These are phyloP conservation scores for Apis cerana DNA, from an alignment of 1,140 invertebrate species.

Conservation along the genomic window DNA sequence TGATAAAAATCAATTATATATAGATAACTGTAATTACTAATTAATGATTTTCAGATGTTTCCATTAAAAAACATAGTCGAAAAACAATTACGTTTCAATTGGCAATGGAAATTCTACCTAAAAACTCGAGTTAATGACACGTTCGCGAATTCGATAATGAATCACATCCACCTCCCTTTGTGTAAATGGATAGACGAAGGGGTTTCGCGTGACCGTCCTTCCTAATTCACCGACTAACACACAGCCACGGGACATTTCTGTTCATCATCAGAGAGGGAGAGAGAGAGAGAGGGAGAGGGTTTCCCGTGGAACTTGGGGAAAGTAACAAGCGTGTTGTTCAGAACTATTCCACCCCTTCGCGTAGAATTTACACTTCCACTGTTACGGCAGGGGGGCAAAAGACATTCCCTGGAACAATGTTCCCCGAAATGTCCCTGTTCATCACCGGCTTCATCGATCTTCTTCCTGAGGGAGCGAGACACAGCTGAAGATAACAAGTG, in stretches of 20 bases:
- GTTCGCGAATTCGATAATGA: not conserved
- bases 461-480: not conserved
- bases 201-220: conserved; percentile 1
- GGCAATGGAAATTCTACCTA: too few species aligned
- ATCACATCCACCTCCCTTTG: not conserved
- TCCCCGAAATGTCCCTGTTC: conserved; percentile 21
- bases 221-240: not conserved
- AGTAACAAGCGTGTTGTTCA: conserved; percentile 20
- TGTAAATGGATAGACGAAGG: not conserved
- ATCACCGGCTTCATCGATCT: conserved; percentile 27
- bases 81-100: too few species aligned
- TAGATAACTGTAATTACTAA: too few species aligned
- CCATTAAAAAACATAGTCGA: too few species aligned
- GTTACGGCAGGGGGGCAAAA: not conserved
- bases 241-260: not conserved
- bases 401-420: conserved; percentile 9
- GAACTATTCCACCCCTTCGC: not conserved
- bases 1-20: too few species aligned
- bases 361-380: conserved; percentile 18
- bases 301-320: conserved; percentile 1
- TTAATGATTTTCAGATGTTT: too few species aligned
- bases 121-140: too few species aligned
- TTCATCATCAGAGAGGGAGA: conserved; percentile 6
- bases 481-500: conserved; percentile 3
- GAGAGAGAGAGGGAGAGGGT: too few species aligned